Percentiles rank a stretch among this genome's conserved stretches.
Conservation (phyloP, 2,888 invertebrate genomes). For the Orchesellides sinensis region DNA sequence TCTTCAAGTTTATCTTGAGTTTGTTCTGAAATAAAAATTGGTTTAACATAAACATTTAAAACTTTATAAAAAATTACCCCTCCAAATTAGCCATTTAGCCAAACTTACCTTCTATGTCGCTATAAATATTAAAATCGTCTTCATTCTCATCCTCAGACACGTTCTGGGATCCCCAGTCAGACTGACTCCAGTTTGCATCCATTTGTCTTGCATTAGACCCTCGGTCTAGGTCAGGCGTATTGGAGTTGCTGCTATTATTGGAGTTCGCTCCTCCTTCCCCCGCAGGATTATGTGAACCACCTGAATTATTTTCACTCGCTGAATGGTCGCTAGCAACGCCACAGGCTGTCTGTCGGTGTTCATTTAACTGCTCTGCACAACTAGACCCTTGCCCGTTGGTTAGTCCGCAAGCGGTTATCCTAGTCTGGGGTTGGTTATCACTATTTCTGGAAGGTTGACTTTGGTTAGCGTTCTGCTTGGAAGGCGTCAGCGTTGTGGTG, state of each 20-base stretch:
- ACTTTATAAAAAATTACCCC: too few species aligned
- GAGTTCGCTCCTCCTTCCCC: background rate
- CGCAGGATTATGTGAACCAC: background rate
- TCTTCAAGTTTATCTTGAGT: conserved; percentile 31
- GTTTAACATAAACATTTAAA: too few species aligned
- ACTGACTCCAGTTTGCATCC: background rate
- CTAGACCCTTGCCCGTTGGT: conserved; percentile 11
- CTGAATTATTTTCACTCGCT: background rate
- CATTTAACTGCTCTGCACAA: background rate
- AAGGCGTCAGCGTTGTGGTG: conserved; percentile 1
- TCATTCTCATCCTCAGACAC: background rate
- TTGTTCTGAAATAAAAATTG: too few species aligned
- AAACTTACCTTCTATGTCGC: conserved; percentile 80
- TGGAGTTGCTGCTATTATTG: background rate
- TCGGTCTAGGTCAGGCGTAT: too few species aligned
- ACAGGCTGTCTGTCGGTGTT: background rate
- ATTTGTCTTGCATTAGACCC: too few species aligned
- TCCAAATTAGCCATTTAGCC: background rate
- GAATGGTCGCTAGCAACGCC: background rate
- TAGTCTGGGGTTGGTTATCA: conserved; percentile 2
- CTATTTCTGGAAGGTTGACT: background rate
- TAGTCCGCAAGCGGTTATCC: conserved; percentile 25
- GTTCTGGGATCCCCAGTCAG: conserved; percentile 18
- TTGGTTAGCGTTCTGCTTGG: background rate
- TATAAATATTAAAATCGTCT: conserved; percentile 81